phyloP scores from a whole-genome alignment of 2,113 vertebrate genomes.

The Toxotes chatareus region DNA sequence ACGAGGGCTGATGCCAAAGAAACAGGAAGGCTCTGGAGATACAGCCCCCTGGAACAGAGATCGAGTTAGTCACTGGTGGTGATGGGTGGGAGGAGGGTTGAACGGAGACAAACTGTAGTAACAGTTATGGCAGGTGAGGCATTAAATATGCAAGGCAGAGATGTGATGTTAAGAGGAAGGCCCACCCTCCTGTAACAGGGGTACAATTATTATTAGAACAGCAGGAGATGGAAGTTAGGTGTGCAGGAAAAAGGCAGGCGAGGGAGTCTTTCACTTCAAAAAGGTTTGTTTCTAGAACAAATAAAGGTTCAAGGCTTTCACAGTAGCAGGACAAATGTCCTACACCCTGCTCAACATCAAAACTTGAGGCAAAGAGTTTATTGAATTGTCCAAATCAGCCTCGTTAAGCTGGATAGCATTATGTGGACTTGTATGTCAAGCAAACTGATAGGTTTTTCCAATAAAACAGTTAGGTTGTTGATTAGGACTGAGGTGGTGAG shows the following conservation, averaged over 20 bases:
- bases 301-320: neutral
- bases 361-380: too few species aligned
- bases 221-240: constrained; percentile 2
- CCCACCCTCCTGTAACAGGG: too few species aligned
- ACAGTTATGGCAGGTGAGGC: neutral
- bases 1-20: too few species aligned
- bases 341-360: too few species aligned
- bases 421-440: too few species aligned
- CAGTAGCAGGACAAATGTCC: neutral
- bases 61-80: neutral
- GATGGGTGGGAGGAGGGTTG: neutral
- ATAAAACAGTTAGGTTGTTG: too few species aligned
- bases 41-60: neutral
- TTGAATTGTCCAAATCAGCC: too few species aligned
- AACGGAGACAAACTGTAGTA: neutral
- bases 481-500: too few species aligned
- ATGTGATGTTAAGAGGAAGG: neutral
- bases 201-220: neutral
- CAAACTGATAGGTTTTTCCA: too few species aligned
- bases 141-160: neutral
- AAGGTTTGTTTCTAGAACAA: neutral
- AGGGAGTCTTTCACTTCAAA: neutral
- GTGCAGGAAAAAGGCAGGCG: neutral
- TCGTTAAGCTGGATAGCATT: too few species aligned
- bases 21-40: too few species aligned